phyloP scores from a whole-genome alignment of 1,140 invertebrate genomes.

The Oncopodura yosiiana region DNA sequence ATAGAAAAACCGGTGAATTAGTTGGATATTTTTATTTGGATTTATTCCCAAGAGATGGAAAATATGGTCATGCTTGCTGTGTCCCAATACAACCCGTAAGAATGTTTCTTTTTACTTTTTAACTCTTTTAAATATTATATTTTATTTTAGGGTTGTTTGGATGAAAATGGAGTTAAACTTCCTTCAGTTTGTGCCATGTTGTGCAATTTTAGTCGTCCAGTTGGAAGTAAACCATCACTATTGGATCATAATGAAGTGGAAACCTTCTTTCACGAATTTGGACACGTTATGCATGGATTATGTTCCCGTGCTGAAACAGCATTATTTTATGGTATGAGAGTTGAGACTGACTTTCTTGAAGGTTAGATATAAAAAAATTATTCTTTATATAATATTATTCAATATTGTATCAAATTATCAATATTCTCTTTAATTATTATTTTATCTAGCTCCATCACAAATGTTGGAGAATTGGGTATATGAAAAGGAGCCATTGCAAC shows the following conservation, averaged over 20 bases:
- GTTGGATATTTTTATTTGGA: constrained; percentile 50
- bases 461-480: constrained; percentile 53
- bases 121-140: too few relatives aligned
- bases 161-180: constrained; percentile 39
- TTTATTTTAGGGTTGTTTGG: constrained; percentile 42
- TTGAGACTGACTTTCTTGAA: constrained; percentile 50
- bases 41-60: constrained; percentile 47
- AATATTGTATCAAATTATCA: too few relatives aligned
- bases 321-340: constrained; percentile 44
- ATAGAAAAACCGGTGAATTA: constrained; percentile 38
- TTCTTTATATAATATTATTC: too few relatives aligned
- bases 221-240: constrained; percentile 44
- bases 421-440: too few relatives aligned
- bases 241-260: constrained; percentile 49
- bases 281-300: constrained; percentile 49
- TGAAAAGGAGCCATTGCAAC: constrained; percentile 44
- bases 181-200: constrained; percentile 47
- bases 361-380: too few relatives aligned
- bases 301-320: constrained; percentile 43
- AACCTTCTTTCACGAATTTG: constrained; percentile 52
- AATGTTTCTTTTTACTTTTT: too few relatives aligned
- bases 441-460: constrained; percentile 50
- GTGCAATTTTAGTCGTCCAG: constrained; percentile 48
- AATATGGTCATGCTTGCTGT: constrained; percentile 41
- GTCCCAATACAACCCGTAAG: constrained; percentile 40